Evolutionary conservation across 2,888 invertebrate species (phyloP).

Genomic region (Mesopsocus fuscifrons): DNA sequence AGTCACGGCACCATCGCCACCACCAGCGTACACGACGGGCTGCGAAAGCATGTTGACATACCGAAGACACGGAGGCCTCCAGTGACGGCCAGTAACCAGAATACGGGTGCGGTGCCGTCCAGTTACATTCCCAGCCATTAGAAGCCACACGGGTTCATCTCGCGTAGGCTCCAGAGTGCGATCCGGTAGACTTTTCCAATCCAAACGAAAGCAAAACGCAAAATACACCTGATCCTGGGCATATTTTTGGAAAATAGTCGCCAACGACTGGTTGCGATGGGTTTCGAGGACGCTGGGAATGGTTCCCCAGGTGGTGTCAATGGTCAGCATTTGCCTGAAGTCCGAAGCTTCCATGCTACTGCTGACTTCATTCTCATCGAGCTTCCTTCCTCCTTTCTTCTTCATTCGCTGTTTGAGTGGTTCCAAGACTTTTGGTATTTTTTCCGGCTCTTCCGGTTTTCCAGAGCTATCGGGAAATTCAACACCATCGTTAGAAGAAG

Average conservation of each 20-base stretch:
- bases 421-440: background rate
- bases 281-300: background rate
- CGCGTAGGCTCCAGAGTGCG: conserved; percentile 13
- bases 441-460: conserved; percentile 1
- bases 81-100: conserved; percentile 27
- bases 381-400: background rate
- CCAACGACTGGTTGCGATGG: conserved; percentile 17
- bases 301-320: conserved; percentile 4
- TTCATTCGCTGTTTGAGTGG: conserved; percentile 2
- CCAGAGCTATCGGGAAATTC: background rate
- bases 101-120: conserved; percentile 28
- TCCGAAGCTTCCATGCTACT: background rate
- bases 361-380: background rate
- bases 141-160: conserved; percentile 22
- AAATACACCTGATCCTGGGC: conserved; percentile 25
- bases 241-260: conserved; percentile 21
- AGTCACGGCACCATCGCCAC: conserved; percentile 26
- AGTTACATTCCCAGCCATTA: conserved; percentile 28
- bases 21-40: conserved; percentile 30
- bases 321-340: background rate
- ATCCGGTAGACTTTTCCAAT: conserved; percentile 26
- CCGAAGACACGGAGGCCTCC: conserved; percentile 26
- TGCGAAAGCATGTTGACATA: conserved; percentile 29
- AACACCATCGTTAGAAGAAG: background rate
- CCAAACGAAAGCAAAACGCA: conserved; percentile 25